These are phyloP conservation scores for Urocolius indicus DNA, from an alignment of 2,113 vertebrate genomes.

Conservation along the genomic window DNA sequence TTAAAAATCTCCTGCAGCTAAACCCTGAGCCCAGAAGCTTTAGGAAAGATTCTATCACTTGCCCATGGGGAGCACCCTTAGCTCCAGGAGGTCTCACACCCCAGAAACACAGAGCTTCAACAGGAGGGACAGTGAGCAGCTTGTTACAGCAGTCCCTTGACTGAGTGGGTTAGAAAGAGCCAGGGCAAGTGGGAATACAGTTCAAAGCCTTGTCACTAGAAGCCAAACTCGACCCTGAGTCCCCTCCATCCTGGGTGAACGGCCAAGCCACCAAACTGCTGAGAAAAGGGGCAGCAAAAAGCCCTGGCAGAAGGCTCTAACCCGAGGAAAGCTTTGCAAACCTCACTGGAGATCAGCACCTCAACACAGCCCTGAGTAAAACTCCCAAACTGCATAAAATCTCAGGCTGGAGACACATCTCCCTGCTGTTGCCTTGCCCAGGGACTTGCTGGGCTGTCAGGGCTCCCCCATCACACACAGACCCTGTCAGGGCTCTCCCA, in stretches of 20 bases:
- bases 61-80: too few relatives aligned
- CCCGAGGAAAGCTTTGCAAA: not conserved
- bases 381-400: not conserved
- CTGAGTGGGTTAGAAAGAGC: not conserved
- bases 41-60: not conserved
- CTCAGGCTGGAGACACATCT: not conserved
- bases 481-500: not conserved
- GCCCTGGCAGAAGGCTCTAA: not conserved
- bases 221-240: not conserved
- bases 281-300: not conserved
- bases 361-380: not conserved
- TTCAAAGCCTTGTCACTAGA: not conserved
- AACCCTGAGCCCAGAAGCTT: not conserved
- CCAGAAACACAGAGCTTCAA: too few relatives aligned
- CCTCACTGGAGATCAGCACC: not conserved
- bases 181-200: not conserved
- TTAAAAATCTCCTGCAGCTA: not conserved
- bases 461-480: not conserved
- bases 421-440: not conserved
- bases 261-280: not conserved
- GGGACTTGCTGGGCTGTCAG: not conserved
- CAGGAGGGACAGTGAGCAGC: not conserved
- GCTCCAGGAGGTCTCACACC: too few relatives aligned
- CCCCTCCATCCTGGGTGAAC: not conserved
- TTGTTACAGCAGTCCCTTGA: not conserved